Percentiles rank a stretch among this genome's conserved stretches.
Evolutionary conservation across 2,797 vertebrate species (phyloP).

Genomic region (Poecilia gillii): DNA sequence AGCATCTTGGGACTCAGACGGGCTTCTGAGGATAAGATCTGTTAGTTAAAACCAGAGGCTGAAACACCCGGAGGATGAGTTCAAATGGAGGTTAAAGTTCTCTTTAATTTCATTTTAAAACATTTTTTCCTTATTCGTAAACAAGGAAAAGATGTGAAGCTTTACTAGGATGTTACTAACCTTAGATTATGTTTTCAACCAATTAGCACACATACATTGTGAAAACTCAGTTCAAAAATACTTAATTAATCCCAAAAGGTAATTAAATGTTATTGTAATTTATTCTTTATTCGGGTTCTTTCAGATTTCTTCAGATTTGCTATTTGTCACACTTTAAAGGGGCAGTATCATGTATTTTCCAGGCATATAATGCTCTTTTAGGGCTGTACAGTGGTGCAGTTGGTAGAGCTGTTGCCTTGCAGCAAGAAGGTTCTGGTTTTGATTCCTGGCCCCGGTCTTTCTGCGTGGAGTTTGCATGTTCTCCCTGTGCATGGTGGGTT

Average conservation of each 20-base stretch:
- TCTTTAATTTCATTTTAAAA: not conserved
- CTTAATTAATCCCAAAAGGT: no score
- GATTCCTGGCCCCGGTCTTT: no score
- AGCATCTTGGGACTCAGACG: not conserved
- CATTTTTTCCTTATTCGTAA: not conserved
- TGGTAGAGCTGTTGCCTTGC: no score
- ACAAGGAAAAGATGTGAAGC: not conserved
- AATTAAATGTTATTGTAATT: no score
- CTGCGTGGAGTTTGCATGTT: no score
- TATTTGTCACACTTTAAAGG: not conserved
- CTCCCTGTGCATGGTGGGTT: no score
- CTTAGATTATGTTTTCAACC: not conserved
- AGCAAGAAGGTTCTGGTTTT: no score
- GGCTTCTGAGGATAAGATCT: not conserved
- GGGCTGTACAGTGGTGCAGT: no score
- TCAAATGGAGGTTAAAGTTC: not conserved
- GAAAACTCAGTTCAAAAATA: not conserved
- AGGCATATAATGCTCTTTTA: no score
- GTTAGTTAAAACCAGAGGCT: not conserved
- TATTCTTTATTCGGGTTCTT: not conserved
- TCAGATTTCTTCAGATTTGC: not conserved
- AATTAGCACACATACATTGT: not conserved
- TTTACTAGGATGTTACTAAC: not conserved
- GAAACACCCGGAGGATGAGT: not conserved
- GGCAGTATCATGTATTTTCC: no score